A percentile compares a stretch with the other conserved stretches of the same genome.
phyloP scores from a whole-genome alignment of 2,797 vertebrate genomes.

The Psittacula derbiana region DNA sequence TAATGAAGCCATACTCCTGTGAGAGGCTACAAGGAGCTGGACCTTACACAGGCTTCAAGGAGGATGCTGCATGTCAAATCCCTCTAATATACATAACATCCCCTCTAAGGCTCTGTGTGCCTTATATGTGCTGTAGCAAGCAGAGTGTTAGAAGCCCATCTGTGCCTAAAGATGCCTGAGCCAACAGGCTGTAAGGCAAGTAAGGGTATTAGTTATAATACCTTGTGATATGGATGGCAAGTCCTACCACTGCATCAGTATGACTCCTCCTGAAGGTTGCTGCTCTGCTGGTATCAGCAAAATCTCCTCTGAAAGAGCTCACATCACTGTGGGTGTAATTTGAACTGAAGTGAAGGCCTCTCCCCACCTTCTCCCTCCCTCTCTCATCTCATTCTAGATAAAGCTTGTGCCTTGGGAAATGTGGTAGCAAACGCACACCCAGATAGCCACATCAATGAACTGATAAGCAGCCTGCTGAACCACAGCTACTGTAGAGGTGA shows the following conservation, averaged over 20 bases:
- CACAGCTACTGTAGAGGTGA: background rate
- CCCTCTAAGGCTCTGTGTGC: background rate
- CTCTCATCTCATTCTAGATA: background rate
- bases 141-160: background rate
- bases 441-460: background rate
- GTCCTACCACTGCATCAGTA: background rate
- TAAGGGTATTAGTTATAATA: background rate
- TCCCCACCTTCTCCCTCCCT: background rate
- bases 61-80: background rate
- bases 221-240: background rate
- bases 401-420: background rate
- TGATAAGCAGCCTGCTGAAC: background rate
- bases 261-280: background rate
- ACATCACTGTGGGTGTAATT: background rate
- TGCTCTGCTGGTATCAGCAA: background rate
- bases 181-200: background rate
- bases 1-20: background rate
- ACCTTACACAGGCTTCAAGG: background rate
- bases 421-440: background rate
- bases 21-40: background rate
- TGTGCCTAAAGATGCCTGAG: background rate
- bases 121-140: fast-evolving
- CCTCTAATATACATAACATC: background rate
- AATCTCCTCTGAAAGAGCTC: background rate
- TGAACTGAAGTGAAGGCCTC: background rate